phyloP scores from a whole-genome alignment of 2,797 vertebrate species.

The Aldrovandia affinis region DNA sequence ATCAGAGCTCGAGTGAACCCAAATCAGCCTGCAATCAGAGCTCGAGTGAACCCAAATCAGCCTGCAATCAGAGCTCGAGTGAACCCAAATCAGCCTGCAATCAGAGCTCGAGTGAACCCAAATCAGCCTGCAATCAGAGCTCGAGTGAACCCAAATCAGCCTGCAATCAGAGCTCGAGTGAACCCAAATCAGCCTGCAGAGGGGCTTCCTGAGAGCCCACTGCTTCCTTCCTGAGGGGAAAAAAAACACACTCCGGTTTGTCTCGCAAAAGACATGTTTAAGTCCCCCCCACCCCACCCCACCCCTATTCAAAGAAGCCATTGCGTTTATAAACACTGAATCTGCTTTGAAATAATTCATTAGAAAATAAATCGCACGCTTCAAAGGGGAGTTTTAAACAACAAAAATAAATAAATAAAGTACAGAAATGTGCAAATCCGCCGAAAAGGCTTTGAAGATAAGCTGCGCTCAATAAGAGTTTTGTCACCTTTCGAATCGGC shows the following conservation, averaged over 20 bases:
- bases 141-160: conserved; percentile 46
- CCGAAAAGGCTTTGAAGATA: conserved; percentile 59
- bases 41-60: conserved; percentile 46
- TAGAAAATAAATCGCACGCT: conserved; percentile 49
- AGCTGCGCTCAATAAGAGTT: conserved; percentile 48
- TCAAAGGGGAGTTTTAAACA: conserved; percentile 57
- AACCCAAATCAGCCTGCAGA: conserved; percentile 33
- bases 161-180: too few relatives aligned
- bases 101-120: conserved; percentile 39
- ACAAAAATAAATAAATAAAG: conserved; percentile 24
- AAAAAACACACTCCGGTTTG: conserved; percentile 31
- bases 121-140: conserved; percentile 40
- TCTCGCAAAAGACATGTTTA: conserved; percentile 35
- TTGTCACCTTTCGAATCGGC: conserved; percentile 61
- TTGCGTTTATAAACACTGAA: conserved; percentile 42
- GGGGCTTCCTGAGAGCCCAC: conserved; percentile 41
- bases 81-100: conserved; percentile 48
- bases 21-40: conserved; percentile 43
- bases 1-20: conserved; percentile 38
- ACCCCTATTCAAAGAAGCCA: conserved; percentile 41
- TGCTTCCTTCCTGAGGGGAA: too few relatives aligned
- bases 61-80: conserved; percentile 33
- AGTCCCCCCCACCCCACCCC: conserved; percentile 18
- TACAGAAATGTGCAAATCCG: conserved; percentile 50
- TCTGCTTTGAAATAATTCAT: conserved; percentile 54